Evolutionary conservation across 2,113 vertebrate genomes (phyloP).

Genomic region (Ia io): DNA sequence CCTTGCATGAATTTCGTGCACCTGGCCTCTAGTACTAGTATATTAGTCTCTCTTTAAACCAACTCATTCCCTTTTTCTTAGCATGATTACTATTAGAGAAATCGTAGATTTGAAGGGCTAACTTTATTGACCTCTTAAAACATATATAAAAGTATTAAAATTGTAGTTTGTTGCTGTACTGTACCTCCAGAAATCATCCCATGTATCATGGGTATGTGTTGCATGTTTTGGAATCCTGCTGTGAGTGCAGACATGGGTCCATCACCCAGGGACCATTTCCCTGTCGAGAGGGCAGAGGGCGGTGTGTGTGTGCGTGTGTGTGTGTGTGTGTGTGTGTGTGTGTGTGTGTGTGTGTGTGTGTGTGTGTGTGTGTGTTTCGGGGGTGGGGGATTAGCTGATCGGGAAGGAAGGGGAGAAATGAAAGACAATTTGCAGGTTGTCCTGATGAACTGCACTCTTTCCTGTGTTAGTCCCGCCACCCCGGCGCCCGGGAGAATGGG

Average conservation of each 20-base stretch:
- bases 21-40: too few relatives aligned
- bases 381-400: neutral
- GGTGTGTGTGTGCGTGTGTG: neutral
- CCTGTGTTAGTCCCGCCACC: neutral
- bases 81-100: neutral
- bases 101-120: neutral
- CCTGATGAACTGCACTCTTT: neutral
- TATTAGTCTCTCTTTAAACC: neutral
- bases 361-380: neutral
- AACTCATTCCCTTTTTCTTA: neutral
- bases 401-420: neutral
- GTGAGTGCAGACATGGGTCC: neutral
- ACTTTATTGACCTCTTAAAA: neutral
- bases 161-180: neutral
- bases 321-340: neutral
- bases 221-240: neutral
- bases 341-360: neutral
- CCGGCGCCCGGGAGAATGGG: neutral
- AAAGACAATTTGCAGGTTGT: neutral
- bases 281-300: neutral
- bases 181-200: neutral
- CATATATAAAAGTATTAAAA: neutral
- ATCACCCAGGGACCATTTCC: neutral
- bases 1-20: too few relatives aligned
- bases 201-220: rapidly evolving